A percentile compares a stretch with the other conserved stretches of the same genome.
These are phyloP conservation scores for Drosophila affinis DNA, from an alignment of 2,888 invertebrate species.

Conservation along the genomic window DNA sequence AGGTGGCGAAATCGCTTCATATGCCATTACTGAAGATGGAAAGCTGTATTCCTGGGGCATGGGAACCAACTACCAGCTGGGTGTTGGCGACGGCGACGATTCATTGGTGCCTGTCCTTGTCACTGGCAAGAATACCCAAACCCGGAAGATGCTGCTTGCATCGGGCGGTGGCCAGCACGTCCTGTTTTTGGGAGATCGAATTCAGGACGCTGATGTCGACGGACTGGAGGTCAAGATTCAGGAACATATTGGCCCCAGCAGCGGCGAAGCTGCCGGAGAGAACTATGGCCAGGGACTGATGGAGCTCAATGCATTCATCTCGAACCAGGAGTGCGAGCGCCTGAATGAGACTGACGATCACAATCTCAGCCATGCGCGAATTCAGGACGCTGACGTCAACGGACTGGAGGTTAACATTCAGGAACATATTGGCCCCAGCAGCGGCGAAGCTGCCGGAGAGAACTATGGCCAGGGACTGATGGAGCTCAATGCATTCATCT, in stretches of 20 bases:
- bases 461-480: slow-evolving; percentile 88
- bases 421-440: slow-evolving; percentile 89
- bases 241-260: slow-evolving; percentile 89
- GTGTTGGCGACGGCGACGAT: slow-evolving; percentile 16
- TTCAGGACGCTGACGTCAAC: slow-evolving; percentile 94
- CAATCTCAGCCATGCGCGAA: no score
- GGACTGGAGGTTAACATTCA: slow-evolving; percentile 94
- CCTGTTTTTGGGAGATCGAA: slow-evolving; percentile 87
- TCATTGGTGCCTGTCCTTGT: slow-evolving; percentile 86
- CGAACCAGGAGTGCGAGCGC: slow-evolving; percentile 96
- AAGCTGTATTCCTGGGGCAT: slow-evolving; percentile 95
- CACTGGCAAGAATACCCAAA: slow-evolving; percentile 87
- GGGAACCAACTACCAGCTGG: slow-evolving; percentile 85
- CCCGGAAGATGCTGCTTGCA: slow-evolving; percentile 86
- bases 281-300: slow-evolving; percentile 88
- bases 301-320: slow-evolving; percentile 93
- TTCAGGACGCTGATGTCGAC: slow-evolving; percentile 94
- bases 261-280: slow-evolving; percentile 90
- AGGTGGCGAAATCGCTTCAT: slow-evolving; percentile 86
- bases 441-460: slow-evolving; percentile 90
- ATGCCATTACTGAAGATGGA: slow-evolving; percentile 91
- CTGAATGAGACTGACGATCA: slow-evolving; percentile 96
- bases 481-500: slow-evolving; percentile 93
- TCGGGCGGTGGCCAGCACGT: slow-evolving; percentile 95
- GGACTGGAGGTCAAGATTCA: slow-evolving; percentile 94